Base-by-base conservation (phyloP, 2,888 invertebrate species). In the Lacanobia wlatinum region DNA sequence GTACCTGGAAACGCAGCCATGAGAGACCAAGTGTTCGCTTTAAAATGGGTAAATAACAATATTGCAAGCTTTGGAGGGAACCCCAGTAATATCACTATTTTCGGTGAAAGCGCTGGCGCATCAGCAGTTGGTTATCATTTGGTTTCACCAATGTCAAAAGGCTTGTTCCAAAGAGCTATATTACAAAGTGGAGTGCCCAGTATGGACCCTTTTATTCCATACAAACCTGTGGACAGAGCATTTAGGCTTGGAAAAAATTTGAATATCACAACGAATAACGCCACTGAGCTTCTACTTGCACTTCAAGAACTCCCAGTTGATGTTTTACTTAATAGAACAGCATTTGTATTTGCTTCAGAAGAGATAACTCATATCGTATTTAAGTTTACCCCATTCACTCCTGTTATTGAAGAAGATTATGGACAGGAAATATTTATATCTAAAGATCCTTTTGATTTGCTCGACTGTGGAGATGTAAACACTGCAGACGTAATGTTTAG, bases 401-500 rank as follows among this genome's bases (percentile, higher is more conserved):
- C 90, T 9, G 90, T 91, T 4, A 80, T 88, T 0, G 92, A 92
- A 78, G 89, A 90, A 79, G 71, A 90, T 71, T 88, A 87, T 48
- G 88, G 89, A 2, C 76, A 81, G 62, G 81, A 87, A 0, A 87
- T 86, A 28, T 92, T 91, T 53, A 38, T 92, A 10, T 80, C 80
- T 0, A 87, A 89, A 68, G 76, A 85, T 28, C 87, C 88, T 0
- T 63, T 80, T 18, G 76, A 86, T 34, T 58, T 78, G 34, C 66
- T 90, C 59, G 88, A 84, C 85, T 90, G 92, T 18, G 97, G 97
- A n/a, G 92, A 91, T 16, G 88, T 96, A 8, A 89, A 90, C 63
- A 76, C 89, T n/a, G 95, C 97, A 0, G 98, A 98, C 0, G 96
- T 97, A 89, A 97, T 98, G 90, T 95, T 97, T 38, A 98, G 98